Conservation (phyloP, 2,888 invertebrate genomes). For the Hydriomena furcata region DNA sequence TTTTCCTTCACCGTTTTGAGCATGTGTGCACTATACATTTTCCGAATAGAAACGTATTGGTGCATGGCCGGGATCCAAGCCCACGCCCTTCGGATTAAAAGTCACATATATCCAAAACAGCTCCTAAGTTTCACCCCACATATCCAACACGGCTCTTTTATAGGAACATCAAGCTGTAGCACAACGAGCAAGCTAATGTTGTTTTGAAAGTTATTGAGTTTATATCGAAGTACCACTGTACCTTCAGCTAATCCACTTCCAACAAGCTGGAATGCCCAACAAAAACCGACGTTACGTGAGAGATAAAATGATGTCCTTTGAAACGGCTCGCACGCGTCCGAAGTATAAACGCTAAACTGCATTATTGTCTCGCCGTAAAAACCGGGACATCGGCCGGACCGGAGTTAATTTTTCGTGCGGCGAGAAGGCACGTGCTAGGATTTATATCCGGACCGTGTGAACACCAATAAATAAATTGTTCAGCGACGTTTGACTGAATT, state of each 20-base stretch:
- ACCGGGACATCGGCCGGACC: conserved; percentile 50
- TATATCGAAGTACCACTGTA: not conserved
- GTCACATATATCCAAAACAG: too few relatives aligned
- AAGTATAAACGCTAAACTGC: conserved; percentile 51
- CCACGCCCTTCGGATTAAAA: too few relatives aligned
- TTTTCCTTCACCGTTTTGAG: too few relatives aligned
- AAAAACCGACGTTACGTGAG: conserved; percentile 36
- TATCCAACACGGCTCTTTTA: too few relatives aligned
- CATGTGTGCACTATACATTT: too few relatives aligned
- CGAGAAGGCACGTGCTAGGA: conserved; percentile 56
- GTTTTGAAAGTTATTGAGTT: not conserved
- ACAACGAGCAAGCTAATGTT: too few relatives aligned
- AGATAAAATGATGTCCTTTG: conserved; percentile 36
- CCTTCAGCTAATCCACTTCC: conserved; percentile 15
- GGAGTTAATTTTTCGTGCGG: conserved; percentile 66
- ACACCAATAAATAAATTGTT: conserved; percentile 52
- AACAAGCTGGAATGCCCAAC: conserved; percentile 11
- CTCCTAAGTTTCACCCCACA: too few relatives aligned
- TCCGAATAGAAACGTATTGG: too few relatives aligned
- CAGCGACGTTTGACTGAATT: conserved; percentile 1
- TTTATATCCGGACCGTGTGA: conserved; percentile 55
- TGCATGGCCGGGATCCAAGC: too few relatives aligned
- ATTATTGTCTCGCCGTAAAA: conserved; percentile 57
- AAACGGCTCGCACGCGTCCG: conserved; percentile 44
- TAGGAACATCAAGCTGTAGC: too few relatives aligned